Evolutionary conservation across 2,113 vertebrate species (phyloP).

Genomic region (Dermatemys mawii): DNA sequence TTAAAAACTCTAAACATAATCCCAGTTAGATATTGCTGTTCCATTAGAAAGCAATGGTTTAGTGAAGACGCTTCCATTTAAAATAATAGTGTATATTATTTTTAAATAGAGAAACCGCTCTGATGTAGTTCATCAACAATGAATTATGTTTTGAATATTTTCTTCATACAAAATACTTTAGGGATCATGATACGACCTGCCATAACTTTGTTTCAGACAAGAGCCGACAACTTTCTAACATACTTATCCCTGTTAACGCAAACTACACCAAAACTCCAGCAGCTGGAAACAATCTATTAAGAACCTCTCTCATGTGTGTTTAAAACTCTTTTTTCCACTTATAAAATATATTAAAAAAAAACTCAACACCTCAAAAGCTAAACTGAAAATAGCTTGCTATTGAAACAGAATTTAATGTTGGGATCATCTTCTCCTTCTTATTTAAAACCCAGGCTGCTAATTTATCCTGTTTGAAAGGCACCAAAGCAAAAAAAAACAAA

Average conservation of each 20-base stretch:
- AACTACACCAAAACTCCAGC: not conserved
- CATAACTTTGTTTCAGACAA: not conserved
- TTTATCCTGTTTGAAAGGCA: conserved; percentile 51
- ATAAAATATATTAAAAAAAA: not conserved
- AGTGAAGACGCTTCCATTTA: not conserved
- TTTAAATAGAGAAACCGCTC: not conserved
- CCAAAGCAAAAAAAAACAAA: not conserved
- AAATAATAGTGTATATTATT: not conserved
- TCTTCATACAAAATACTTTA: not conserved
- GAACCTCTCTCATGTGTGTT: not conserved
- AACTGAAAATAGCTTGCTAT: not conserved
- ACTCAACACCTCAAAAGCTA: not conserved
- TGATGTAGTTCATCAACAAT: not conserved
- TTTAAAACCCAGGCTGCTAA: conserved; percentile 17
- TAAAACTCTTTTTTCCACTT: not conserved
- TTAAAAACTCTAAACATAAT: not conserved
- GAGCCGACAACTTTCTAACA: not conserved
- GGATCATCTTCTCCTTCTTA: not conserved
- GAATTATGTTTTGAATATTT: not conserved
- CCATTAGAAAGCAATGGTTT: not conserved
- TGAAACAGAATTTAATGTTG: conserved; percentile 26
- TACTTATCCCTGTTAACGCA: not conserved
- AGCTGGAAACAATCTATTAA: not conserved
- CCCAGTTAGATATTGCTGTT: not conserved
- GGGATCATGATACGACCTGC: not conserved